A percentile compares a stretch with the other conserved stretches of the same genome.
Conservation (phyloP, 2,113 vertebrate species). For the Phocoena phocoena region DNA sequence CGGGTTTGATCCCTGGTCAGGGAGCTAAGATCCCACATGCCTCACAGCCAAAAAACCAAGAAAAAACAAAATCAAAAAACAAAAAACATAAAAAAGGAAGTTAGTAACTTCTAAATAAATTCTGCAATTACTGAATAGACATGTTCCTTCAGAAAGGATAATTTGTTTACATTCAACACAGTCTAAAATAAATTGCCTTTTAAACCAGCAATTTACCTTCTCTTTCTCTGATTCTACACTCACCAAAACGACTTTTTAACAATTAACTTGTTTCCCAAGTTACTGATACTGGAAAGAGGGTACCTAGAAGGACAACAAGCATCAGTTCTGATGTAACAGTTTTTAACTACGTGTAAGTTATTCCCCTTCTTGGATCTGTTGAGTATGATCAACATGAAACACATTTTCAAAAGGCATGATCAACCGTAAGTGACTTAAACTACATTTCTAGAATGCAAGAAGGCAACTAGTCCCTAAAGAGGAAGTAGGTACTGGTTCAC, state of each 20-base stretch:
- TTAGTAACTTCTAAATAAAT: background rate
- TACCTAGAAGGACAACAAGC: background rate
- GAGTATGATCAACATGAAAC: background rate
- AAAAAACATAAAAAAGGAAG: background rate
- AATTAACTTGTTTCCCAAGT: background rate
- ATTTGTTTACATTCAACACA: background rate
- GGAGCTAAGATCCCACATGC: too few relatives aligned
- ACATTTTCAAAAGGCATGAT: background rate
- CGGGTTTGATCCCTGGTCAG: too few relatives aligned
- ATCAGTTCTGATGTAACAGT: background rate
- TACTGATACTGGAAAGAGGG: background rate
- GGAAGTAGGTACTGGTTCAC: background rate
- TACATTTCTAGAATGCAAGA: background rate
- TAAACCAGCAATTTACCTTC: background rate
- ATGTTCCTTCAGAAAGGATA: background rate
- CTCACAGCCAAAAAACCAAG: too few relatives aligned
- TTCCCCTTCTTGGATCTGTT: background rate
- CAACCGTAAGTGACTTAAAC: background rate
- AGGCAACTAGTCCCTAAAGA: background rate
- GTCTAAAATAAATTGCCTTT: background rate
- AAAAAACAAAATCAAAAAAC: too few relatives aligned
- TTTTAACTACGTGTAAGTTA: background rate
- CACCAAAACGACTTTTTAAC: background rate
- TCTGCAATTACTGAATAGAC: background rate
- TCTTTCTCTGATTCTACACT: background rate